Percentiles rank a stretch among this genome's conserved stretches.
These are phyloP conservation scores for Propithecus deckenii DNA, from an alignment of 2,797 vertebrate genomes.

Conservation along the genomic window DNA sequence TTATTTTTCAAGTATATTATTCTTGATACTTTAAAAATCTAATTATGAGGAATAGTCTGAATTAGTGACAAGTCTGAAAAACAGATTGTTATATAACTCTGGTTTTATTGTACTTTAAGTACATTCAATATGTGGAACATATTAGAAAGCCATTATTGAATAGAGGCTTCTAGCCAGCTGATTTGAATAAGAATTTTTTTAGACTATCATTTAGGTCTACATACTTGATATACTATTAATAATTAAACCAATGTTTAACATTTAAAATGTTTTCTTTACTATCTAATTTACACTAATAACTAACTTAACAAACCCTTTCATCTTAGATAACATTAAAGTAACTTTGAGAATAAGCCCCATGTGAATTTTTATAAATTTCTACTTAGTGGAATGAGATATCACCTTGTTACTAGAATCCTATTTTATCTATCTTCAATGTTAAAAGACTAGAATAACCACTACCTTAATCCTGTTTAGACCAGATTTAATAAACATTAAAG, in stretches of 20 bases:
- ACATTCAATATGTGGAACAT: background rate
- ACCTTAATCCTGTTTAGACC: background rate
- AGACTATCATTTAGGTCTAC: background rate
- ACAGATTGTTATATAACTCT: background rate
- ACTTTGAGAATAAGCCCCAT: background rate
- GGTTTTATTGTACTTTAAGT: background rate
- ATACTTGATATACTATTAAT: background rate
- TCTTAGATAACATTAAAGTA: background rate
- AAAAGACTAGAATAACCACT: background rate
- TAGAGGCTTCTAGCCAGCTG: background rate
- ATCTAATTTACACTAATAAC: background rate
- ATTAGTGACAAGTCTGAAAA: background rate
- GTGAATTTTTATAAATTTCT: background rate
- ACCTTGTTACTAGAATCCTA: background rate
- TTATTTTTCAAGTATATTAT: background rate
- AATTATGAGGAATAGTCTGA: background rate
- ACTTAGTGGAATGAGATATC: background rate
- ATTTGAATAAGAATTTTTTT: background rate
- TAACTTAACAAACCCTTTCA: slow-evolving; percentile 5
- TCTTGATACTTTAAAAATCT: slow-evolving; percentile 9
- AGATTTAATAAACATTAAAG: slow-evolving; percentile 16
- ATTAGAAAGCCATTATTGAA: background rate
- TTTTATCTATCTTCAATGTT: background rate
- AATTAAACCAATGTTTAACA: background rate
- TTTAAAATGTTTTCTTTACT: background rate